These are phyloP conservation scores for Sipha flava DNA, from an alignment of 1,140 invertebrate species.

Conservation along the genomic window DNA sequence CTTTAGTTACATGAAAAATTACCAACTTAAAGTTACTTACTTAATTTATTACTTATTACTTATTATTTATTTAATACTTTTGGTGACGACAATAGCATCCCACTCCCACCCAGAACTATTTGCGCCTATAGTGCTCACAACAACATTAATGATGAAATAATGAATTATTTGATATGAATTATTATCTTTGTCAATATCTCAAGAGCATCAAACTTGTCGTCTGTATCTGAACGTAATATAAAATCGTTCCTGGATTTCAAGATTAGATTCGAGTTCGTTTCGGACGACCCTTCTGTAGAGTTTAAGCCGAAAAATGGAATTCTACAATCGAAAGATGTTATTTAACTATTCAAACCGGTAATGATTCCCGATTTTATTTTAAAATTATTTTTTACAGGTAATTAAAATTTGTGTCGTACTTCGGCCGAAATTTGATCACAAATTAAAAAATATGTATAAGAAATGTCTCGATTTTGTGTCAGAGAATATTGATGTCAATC, in stretches of 20 bases:
- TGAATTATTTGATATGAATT: background rate
- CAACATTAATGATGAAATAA: too few relatives aligned
- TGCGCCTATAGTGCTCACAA: too few relatives aligned
- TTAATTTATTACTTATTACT: too few relatives aligned
- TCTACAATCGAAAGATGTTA: conserved; percentile 4
- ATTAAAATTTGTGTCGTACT: background rate
- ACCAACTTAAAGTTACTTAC: too few relatives aligned
- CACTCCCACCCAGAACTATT: too few relatives aligned
- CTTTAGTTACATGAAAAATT: too few relatives aligned
- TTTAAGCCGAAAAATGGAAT: conserved; percentile 9
- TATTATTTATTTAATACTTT: too few relatives aligned
- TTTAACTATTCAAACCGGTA: too few relatives aligned
- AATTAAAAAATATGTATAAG: background rate
- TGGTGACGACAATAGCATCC: too few relatives aligned
- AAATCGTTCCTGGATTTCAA: background rate
- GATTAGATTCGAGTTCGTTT: conserved; percentile 5
- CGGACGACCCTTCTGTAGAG: background rate
- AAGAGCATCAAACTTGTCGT: background rate
- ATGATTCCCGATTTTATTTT: background rate
- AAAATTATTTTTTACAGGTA: background rate
- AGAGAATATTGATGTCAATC: background rate
- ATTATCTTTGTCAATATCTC: background rate
- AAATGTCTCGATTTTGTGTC: background rate
- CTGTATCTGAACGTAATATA: background rate
- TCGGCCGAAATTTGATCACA: background rate